phyloP scores from a whole-genome alignment of 1,140 invertebrate species.

The Ruditapes philippinarum region DNA sequence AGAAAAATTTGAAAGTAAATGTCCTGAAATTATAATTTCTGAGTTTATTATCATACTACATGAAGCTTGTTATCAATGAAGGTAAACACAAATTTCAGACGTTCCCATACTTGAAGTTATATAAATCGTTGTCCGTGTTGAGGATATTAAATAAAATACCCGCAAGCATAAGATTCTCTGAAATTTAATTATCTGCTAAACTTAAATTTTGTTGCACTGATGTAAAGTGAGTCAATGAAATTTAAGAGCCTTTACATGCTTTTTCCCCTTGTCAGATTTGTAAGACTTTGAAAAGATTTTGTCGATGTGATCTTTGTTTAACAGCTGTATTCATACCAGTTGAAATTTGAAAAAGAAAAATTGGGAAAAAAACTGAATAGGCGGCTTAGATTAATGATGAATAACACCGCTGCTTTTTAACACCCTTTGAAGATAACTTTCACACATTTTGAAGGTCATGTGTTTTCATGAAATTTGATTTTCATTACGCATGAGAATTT shows the following conservation, averaged over 20 bases:
- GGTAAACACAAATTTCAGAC: not conserved
- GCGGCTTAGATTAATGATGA: not conserved
- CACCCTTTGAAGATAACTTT: not conserved
- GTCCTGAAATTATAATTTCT: not conserved
- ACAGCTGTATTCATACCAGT: slow-evolving; percentile 15
- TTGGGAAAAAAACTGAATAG: not conserved
- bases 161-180: no score
- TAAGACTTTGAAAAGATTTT: not conserved
- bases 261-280: not conserved
- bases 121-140: no score
- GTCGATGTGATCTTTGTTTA: not conserved
- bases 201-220: not conserved
- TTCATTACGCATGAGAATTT: no score
- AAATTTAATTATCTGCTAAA: no score
- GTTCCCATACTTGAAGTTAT: not conserved
- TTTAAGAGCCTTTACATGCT: no score
- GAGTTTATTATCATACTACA: not conserved
- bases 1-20: not conserved
- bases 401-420: not conserved
- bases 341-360: not conserved
- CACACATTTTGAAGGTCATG: not conserved
- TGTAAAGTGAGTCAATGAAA: not conserved
- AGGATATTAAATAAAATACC: no score
- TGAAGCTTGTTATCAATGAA: not conserved
- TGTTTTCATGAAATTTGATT: not conserved